A percentile compares a stretch with the other conserved stretches of the same genome.
Conservation (phyloP, 2,113 vertebrate genomes). For the Phylloscopus trochiloides region DNA sequence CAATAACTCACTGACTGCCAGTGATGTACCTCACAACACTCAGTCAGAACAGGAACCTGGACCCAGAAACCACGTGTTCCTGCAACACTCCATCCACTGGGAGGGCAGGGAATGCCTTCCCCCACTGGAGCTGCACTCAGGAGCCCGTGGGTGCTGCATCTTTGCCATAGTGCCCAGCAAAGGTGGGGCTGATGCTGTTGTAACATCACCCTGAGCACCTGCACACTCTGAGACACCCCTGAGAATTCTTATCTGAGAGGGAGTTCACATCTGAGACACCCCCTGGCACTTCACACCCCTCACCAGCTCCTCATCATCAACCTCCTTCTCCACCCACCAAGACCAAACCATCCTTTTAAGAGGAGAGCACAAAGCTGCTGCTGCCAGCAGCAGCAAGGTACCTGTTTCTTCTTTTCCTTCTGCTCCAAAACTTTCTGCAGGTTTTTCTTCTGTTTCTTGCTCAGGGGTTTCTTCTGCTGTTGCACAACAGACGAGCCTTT, state of each 20-base stretch:
- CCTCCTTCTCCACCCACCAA: fast-evolving
- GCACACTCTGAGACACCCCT: background rate
- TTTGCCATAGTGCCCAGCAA: background rate
- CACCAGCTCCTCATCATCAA: fast-evolving
- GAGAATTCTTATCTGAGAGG: background rate
- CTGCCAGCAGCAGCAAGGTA: background rate
- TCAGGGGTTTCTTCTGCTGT: constrained; percentile 81
- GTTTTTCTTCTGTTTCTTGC: constrained; percentile 86
- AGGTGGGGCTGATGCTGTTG: fast-evolving
- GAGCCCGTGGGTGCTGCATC: fast-evolving
- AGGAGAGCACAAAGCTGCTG: too few species aligned
- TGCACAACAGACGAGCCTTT: background rate
- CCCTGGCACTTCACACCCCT: background rate
- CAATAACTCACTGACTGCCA: fast-evolving
- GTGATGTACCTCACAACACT: fast-evolving
- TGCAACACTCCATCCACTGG: fast-evolving
- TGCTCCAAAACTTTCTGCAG: constrained; percentile 89
- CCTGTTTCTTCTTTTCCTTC: constrained; percentile 91
- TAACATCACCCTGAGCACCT: background rate
- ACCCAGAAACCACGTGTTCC: fast-evolving
- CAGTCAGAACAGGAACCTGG: background rate
- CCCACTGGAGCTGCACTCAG: too few species aligned
- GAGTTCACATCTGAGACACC: background rate
- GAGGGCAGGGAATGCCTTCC: background rate
- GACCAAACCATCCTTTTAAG: fast-evolving